Evolutionary conservation across 2,113 vertebrate species (phyloP).

Genomic region (Triplophysa siluroides): DNA sequence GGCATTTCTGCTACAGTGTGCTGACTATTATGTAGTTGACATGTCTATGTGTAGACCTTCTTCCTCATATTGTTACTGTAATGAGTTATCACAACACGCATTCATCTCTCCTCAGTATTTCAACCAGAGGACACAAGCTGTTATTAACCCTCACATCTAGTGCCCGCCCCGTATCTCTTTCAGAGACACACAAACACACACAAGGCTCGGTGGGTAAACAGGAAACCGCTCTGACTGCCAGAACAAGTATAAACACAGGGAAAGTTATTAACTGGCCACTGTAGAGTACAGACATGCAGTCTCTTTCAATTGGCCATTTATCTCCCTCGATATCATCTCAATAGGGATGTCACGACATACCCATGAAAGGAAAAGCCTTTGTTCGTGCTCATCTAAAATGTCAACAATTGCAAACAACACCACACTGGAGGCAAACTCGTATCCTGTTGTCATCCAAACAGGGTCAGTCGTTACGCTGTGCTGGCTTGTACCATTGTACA

Average conservation of each 20-base stretch:
- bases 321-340: constrained; percentile 3
- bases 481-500: constrained; percentile 12
- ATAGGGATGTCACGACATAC: constrained; percentile 27
- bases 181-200: background rate
- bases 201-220: constrained; percentile 37
- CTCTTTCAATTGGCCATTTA: constrained; percentile 19
- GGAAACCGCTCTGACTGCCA: constrained; percentile 39
- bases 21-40: constrained; percentile 12
- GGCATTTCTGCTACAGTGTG: background rate
- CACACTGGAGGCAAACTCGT: background rate
- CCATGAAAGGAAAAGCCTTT: constrained; percentile 23
- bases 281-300: constrained; percentile 19
- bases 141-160: constrained; percentile 15
- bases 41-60: background rate
- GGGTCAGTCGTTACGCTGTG: background rate
- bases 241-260: constrained; percentile 44
- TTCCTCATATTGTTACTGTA: constrained; percentile 1
- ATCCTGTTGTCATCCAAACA: constrained; percentile 5
- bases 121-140: background rate
- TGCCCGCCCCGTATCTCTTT: background rate
- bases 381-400: constrained; percentile 4
- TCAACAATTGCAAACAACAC: constrained; percentile 21
- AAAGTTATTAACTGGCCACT: constrained; percentile 50
- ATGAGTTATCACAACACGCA: constrained; percentile 11
- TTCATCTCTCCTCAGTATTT: background rate